A percentile compares a stretch with the other conserved stretches of the same genome.
These are phyloP conservation scores for Drosophila carrolli DNA, from an alignment of 1,140 invertebrate genomes.

Conservation along the genomic window DNA sequence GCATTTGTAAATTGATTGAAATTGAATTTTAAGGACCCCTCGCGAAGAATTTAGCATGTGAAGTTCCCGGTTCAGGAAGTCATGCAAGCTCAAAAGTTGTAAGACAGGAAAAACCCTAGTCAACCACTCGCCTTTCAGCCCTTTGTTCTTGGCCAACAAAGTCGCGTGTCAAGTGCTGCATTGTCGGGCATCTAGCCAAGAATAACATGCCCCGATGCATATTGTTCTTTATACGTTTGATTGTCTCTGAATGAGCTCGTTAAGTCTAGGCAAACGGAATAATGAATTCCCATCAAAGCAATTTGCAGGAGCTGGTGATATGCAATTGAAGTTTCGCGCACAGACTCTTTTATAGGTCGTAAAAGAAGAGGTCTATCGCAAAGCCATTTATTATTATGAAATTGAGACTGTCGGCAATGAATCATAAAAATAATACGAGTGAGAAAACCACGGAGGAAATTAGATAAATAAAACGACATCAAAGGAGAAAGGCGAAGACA, in stretches of 20 bases:
- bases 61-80: conserved; percentile 1
- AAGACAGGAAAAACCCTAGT: neutral
- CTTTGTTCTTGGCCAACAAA: conserved; percentile 44
- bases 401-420: conserved; percentile 19
- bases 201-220: conserved; percentile 18
- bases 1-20: conserved; percentile 29
- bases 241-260: conserved; percentile 61
- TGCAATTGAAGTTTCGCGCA: conserved; percentile 20
- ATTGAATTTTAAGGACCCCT: conserved; percentile 22
- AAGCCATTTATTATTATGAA: conserved; percentile 32
- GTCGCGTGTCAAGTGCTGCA: conserved; percentile 71
- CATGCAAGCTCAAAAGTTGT: conserved; percentile 14
- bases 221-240: conserved; percentile 49
- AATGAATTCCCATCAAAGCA: conserved; percentile 47
- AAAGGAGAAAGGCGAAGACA: conserved; percentile 11
- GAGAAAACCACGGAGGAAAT: conserved; percentile 12
- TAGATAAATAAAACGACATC: conserved; percentile 37
- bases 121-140: neutral
- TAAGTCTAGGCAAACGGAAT: conserved; percentile 41
- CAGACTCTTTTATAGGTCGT: conserved; percentile 20
- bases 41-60: neutral
- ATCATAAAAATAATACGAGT: conserved; percentile 36
- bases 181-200: conserved; percentile 32
- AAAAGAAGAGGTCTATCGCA: conserved; percentile 2
- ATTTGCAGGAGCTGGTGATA: conserved; percentile 17